Evolutionary conservation across 2,888 invertebrate species (phyloP), one percentile per base, ranked within the genome.

Genomic region (Euzophera pinguis): DNA sequence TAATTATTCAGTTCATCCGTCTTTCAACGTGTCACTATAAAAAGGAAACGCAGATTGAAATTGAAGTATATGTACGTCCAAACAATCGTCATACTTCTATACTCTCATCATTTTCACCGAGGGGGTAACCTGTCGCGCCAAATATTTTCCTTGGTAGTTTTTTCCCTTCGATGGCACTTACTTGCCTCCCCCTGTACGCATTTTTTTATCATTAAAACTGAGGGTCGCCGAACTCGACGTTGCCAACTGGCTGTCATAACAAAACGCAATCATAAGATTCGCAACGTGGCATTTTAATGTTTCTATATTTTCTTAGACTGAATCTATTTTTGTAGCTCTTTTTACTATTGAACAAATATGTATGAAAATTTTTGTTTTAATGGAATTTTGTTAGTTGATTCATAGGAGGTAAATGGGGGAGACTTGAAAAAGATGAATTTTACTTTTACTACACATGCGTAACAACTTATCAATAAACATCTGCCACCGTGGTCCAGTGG

Each of bases 171-270:
- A 88, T 87, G 86, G 88, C 90, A 90, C 90, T 90, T 88, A 88
- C 84, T 70, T 69, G 81, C 78, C 81, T 78, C 86, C 89, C 22
- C 87, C 85, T 84, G 83, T 77, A 88, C 90, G 90, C 90, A 87
- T 90, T 90, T 90, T 90, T 90, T 90, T 90, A 90, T 90, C 90
- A 90, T 90, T 90, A 89, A 90, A 90, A 89, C 85, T 70, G 84
- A 85, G 90, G 90, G 90, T 88, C 90, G 89, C 73, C 86, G 88
- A 88, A 89, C 89, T 69, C 85, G 68, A 68, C 82, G 82, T 82
- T 82, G 81, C 84, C 83, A 81, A 75, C 84, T 73, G 81, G 75
- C 79, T 90, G 90, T 90, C 89, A 90, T 89, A 90, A 90, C 88
- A 89, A 83, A 81, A 84, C 84, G 82, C 75, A 84, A 81, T 86